A percentile compares a stretch with the other conserved stretches of the same genome.
Evolutionary conservation across 2,797 vertebrate genomes (phyloP).

Genomic region (Spinus pinus): DNA sequence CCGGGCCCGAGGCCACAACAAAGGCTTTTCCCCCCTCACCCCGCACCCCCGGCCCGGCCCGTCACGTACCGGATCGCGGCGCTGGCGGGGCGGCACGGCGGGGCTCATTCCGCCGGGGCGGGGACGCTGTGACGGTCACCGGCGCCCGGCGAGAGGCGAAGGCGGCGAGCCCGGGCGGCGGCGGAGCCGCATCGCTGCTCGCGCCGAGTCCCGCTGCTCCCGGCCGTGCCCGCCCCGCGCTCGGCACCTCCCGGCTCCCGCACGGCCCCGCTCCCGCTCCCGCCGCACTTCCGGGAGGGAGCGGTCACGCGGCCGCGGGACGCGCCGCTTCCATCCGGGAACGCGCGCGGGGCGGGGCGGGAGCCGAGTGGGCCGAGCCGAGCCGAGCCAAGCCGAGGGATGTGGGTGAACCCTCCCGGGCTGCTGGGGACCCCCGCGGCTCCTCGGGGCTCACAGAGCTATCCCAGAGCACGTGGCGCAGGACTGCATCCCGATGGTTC

Average conservation of each 20-base stretch:
- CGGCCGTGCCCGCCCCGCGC: neutral
- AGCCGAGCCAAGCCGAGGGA: rapidly evolving
- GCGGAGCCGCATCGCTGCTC: neutral
- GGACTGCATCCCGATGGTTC: rapidly evolving
- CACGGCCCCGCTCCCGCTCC: neutral
- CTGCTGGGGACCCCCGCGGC: rapidly evolving
- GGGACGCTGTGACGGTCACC: neutral
- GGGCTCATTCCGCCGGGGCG: conserved; percentile 1
- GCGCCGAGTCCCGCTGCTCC: neutral
- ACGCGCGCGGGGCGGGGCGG: neutral
- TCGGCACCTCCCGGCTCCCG: neutral
- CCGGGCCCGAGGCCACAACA: neutral
- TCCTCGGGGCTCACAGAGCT: rapidly evolving
- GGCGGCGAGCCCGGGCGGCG: neutral
- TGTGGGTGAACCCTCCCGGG: neutral
- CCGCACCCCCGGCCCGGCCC: neutral
- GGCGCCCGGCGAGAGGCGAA: neutral
- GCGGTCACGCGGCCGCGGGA: neutral
- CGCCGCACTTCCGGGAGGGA: neutral
- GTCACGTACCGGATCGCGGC: neutral
- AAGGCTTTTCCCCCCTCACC: neutral
- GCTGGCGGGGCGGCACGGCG: neutral
- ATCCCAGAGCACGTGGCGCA: rapidly evolving
- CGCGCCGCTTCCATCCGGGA: neutral
- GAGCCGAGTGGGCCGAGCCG: neutral